Evolutionary conservation across 2,888 invertebrate species (phyloP).

Genomic region (Drosophila leonis): DNA sequence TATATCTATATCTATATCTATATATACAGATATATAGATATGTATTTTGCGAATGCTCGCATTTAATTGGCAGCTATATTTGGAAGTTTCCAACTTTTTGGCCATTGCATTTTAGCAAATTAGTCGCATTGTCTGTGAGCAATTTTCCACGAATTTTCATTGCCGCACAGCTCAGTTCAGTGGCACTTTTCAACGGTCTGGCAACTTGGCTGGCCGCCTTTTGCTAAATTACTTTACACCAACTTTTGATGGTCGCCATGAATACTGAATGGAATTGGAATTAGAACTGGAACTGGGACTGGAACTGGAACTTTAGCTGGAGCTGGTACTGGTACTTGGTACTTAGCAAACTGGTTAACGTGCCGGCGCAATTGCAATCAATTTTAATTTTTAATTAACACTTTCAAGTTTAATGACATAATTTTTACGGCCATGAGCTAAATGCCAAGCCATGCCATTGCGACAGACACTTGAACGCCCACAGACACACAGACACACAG

Average conservation of each 20-base stretch:
- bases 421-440: conserved; percentile 73
- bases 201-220: conserved; percentile 54
- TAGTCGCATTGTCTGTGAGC: conserved; percentile 56
- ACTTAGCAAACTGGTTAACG: conserved; percentile 3
- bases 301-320: background rate
- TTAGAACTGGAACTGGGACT: conserved; percentile 20
- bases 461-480: conserved; percentile 12
- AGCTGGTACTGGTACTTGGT: conserved; percentile 3
- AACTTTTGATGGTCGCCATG: conserved; percentile 71
- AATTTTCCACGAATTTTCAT: conserved; percentile 28
- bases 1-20: conserved; percentile 9
- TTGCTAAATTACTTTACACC: conserved; percentile 73
- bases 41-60: conserved; percentile 38
- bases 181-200: conserved; percentile 39
- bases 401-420: conserved; percentile 77
- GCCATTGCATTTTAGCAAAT: conserved; percentile 76
- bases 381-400: conserved; percentile 79
- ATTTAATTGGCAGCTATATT: conserved; percentile 40
- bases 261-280: conserved; percentile 57
- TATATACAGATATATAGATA: conserved; percentile 11
- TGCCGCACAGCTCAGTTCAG: conserved; percentile 10
- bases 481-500: background rate
- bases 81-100: conserved; percentile 55
- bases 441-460: conserved; percentile 56
- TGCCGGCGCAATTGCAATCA: conserved; percentile 49